A percentile compares a stretch with the other conserved stretches of the same genome.
Evolutionary conservation across 64 coral and sea anemone species (phyloP).

Genomic region (Montipora sp.): DNA sequence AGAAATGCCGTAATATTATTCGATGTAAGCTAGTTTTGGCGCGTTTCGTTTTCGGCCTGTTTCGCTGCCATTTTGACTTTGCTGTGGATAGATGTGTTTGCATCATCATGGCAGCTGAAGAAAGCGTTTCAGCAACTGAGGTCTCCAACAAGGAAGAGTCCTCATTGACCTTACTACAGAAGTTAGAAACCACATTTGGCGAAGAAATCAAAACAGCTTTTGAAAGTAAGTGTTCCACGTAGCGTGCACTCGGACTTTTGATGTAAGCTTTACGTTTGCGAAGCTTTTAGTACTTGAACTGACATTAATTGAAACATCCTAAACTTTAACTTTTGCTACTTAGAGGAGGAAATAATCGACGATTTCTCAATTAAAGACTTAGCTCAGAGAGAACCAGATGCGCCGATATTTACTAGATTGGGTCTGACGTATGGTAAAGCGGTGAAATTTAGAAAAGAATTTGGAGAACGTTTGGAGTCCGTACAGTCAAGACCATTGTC

Average conservation of each 20-base stretch:
- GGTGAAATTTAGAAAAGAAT: constrained; percentile 47
- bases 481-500: constrained; percentile 10
- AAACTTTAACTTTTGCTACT: constrained; percentile 7
- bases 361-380: constrained; percentile 3
- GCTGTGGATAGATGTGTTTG: not conserved
- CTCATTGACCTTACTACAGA: constrained; percentile 3
- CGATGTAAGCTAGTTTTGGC: constrained; percentile 21
- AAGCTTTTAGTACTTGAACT: not conserved
- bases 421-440: constrained; percentile 56
- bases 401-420: constrained; percentile 44
- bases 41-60: not conserved
- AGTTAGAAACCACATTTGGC: constrained; percentile 17
- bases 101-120: not conserved
- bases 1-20: constrained; percentile 38
- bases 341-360: constrained; percentile 24
- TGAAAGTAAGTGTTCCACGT: constrained; percentile 11
- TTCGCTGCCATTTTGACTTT: not conserved
- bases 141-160: constrained; percentile 4
- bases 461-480: constrained; percentile 1
- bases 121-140: not conserved
- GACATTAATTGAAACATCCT: not conserved
- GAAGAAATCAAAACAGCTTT: constrained; percentile 21
- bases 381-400: constrained; percentile 22
- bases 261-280: not conserved
- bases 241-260: not conserved